A percentile compares a stretch with the other conserved stretches of the same genome.
These are phyloP conservation scores for Apteryx mantelli DNA, from an alignment of 2,113 vertebrate species.

Conservation along the genomic window DNA sequence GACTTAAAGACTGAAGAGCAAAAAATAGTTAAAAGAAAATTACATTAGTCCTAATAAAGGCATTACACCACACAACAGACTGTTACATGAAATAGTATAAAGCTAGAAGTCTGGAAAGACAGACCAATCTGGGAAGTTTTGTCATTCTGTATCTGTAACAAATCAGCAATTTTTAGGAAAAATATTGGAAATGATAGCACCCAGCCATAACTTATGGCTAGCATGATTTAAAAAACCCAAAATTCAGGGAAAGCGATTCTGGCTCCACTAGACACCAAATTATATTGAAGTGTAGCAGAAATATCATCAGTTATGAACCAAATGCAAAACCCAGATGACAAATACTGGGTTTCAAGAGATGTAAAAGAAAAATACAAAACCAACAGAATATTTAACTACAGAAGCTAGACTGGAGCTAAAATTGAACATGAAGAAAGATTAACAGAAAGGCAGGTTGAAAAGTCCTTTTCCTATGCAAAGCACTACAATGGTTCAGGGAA, in stretches of 20 bases:
- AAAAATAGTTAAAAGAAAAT: neutral
- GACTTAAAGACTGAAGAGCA: neutral
- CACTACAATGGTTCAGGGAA: neutral
- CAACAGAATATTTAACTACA: neutral
- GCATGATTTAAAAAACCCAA: neutral
- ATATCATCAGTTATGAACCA: neutral
- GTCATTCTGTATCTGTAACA: neutral
- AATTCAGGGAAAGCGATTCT: neutral
- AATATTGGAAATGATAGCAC: neutral
- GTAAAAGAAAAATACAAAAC: neutral
- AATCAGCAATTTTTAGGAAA: neutral
- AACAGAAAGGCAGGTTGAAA: slow-evolving; percentile 3
- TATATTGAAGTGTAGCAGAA: neutral
- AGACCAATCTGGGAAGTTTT: neutral
- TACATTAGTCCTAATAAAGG: neutral
- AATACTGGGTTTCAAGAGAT: neutral
- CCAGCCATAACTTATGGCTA: neutral
- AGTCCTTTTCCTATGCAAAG: neutral
- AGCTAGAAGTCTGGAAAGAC: neutral
- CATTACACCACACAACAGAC: neutral
- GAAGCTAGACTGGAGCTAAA: neutral
- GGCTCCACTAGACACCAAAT: neutral
- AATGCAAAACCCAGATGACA: neutral
- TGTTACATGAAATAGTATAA: neutral
- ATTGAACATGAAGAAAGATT: neutral